Conservation (phyloP, 2,113 vertebrate species). For the Hoplias malabaricus region DNA sequence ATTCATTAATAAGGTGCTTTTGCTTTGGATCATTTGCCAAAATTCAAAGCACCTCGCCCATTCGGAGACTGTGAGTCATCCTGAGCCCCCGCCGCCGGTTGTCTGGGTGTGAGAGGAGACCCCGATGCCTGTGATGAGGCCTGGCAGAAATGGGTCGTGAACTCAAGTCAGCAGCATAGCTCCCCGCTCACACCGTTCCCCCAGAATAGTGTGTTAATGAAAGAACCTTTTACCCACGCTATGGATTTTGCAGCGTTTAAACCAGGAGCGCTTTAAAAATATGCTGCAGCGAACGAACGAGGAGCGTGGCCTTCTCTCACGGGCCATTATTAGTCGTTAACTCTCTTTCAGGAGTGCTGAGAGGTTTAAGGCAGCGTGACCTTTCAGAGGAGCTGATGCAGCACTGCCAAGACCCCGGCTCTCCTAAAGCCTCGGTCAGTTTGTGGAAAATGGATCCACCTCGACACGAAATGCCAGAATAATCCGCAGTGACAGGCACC, state of each 20-base stretch:
- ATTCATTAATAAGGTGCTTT: no score
- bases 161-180: constrained; percentile 2
- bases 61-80: constrained; percentile 13
- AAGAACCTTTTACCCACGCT: constrained; percentile 46
- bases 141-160: constrained; percentile 36
- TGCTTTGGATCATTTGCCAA: not conserved
- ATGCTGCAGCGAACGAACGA: constrained; percentile 29
- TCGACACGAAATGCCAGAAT: constrained; percentile 63
- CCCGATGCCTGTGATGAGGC: constrained; percentile 5
- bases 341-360: constrained; percentile 50
- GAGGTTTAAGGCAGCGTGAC: constrained; percentile 73
- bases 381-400: constrained; percentile 75
- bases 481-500: constrained; percentile 69
- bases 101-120: constrained; percentile 6
- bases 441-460: constrained; percentile 65
- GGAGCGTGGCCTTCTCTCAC: not conserved
- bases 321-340: constrained; percentile 10
- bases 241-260: constrained; percentile 22
- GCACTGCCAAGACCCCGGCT: constrained; percentile 55
- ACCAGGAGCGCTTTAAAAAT: constrained; percentile 66
- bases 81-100: not conserved
- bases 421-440: constrained; percentile 46
- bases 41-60: constrained; percentile 16
- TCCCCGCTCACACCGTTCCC: constrained; percentile 34
- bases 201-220: constrained; percentile 62